Evolutionary conservation across 2,888 invertebrate species (phyloP), one percentile per base, ranked within the genome.

Genomic region (Drosophila helvetica): DNA sequence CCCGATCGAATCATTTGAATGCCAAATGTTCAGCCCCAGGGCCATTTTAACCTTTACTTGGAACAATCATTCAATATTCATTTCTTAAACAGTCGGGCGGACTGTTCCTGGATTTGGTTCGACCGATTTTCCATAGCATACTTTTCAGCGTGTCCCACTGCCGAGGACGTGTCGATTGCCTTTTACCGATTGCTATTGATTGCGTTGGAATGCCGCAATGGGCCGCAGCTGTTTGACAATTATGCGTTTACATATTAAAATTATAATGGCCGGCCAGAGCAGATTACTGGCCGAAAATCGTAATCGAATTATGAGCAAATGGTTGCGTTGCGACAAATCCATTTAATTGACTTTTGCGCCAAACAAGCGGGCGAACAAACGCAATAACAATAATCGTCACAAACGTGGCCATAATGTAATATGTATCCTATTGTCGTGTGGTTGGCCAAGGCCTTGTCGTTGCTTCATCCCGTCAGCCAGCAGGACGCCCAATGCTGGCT

Each of bases 321-420:
- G 71, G 63, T 53, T 19, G 50, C 38, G 38, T 22, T 33, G 53
- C 61, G 67, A 62, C 80, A 83, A 84, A 67, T 53, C 52, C 85
- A 72, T 74, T 84, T 86, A 78, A 84, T 83, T 86, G 85, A 83
- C 85, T 86, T 84, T 86, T 75, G 75, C 57, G 62, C 52, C n/a
- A 55, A 74, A 52, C 65, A 64, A 56, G 56, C 71, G 48, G 33
- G 56, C 25, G 38, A 75, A 59, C 68, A 71, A 82, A 83, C 80
- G 74, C 66, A 83, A 82, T 83, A 83, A 84, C 71, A 84, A 83
- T 84, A 84, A 83, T 80, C 74, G 75, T 75, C 73, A 86, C 80
- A 82, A 82, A 77, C 79, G 79, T 74, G 84, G 68, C 70, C 74
- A 65, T 56, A 72, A 75, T 66, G 59, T 59, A 61, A 61, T 61